Evolutionary conservation across 2,113 vertebrate genomes (phyloP), one percentile per base, ranked within the genome.

Genomic region (Picathartes gymnocephalus): DNA sequence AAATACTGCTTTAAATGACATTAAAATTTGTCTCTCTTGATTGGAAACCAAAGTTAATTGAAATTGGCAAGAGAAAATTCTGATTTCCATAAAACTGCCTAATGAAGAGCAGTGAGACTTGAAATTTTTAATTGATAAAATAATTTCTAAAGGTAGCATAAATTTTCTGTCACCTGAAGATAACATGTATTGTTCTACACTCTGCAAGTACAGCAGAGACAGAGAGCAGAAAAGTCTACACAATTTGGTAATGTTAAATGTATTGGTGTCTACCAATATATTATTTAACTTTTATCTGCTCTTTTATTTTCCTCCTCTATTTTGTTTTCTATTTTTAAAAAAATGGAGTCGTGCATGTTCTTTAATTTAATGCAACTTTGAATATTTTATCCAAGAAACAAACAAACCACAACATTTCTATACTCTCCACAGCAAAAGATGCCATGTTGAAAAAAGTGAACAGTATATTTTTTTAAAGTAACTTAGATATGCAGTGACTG

Each of bases 331-430:
- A 4, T 30, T n/a, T 81, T 61, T 8, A 0, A 7, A 35, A 47
- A 61, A 19, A 10, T 3, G 13, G 13, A 58, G 5, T 24, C 2
- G 3, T 42, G 10, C 1, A 18, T 22, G 7, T 47, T 60, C 2
- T 68, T 39, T n/a, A 77, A 31, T 79, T 48, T 53, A 71, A 37
- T 64, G 3, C 5, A 86, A 37, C 21, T 28, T 74, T 44, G 9
- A 54, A 62, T 53, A 9, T 33, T 48, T 58, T 60, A 13, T 65
- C n/a, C 2, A 40, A 80, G 71, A 66, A 57, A 5, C 2, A 7
- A 66, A 10, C 13, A 35, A 57, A 6, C 1, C 1, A 4, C 2
- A 11, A 24, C 3, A 8, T 33, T 17, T 45, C 10, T 44, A n/a
- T 71, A 39, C 48, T 79, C 7, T 83, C 8, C 17, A 30, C 12